A percentile compares a stretch with the other conserved stretches of the same genome.
phyloP scores from a whole-genome alignment of 1,140 invertebrate genomes.

The Ectropis grisescens region DNA sequence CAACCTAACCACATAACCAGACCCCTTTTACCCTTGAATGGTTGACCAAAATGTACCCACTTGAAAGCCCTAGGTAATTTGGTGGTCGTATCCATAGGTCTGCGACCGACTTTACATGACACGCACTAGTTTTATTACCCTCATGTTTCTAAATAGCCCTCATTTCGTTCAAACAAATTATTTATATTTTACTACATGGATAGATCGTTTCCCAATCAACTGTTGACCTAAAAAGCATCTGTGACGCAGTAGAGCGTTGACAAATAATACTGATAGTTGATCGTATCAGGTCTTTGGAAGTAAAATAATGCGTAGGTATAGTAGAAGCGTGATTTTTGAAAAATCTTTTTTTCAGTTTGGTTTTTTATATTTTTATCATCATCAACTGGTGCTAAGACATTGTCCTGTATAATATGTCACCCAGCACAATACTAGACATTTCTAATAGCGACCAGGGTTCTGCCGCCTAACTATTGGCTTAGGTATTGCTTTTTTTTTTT shows the following conservation, averaged over 20 bases:
- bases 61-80: constrained; percentile 17
- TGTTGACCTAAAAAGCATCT: constrained; percentile 63
- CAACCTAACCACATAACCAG: constrained; percentile 9
- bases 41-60: constrained; percentile 7
- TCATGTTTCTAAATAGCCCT: constrained; percentile 69
- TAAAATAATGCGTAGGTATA: no score
- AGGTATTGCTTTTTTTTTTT: no score
- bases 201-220: constrained; percentile 65
- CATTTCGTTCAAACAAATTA: constrained; percentile 67
- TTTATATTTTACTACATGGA: constrained; percentile 66
- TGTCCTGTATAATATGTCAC: no score
- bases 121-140: constrained; percentile 70
- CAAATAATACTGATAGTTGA: constrained; percentile 43
- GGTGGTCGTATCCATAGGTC: constrained; percentile 20
- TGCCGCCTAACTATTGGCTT: no score
- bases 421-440: no score
- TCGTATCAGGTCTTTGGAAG: no score
- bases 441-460: no score
- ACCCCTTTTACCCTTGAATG: constrained; percentile 20
- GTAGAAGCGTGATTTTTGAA: no score
- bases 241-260: constrained; percentile 57
- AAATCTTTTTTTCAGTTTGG: no score
- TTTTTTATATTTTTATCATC: no score
- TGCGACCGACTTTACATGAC: constrained; percentile 58
- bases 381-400: no score